A percentile compares a stretch with the other conserved stretches of the same genome.
phyloP scores from a whole-genome alignment of 30 jellyfish, hydroid and myxozoan species.

The Hydractinia symbiolongicarpus region DNA sequence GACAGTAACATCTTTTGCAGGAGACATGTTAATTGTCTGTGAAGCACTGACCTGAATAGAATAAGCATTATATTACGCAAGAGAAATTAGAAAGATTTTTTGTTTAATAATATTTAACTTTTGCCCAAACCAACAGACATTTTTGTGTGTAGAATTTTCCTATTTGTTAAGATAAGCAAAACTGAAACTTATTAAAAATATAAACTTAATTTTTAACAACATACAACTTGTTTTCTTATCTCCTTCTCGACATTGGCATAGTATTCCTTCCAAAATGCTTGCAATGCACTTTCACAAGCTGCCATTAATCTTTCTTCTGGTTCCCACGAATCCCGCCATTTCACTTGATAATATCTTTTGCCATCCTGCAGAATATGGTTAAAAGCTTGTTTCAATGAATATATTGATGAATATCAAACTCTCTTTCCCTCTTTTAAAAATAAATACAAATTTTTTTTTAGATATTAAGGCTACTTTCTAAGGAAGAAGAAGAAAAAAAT shows the following conservation, averaged over 20 bases:
- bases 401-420: neutral
- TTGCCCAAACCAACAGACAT: too few relatives aligned
- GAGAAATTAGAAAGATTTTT: neutral
- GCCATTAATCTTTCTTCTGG: constrained; percentile 49
- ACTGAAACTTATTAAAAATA: neutral
- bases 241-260: constrained; percentile 44
- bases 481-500: too few relatives aligned
- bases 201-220: neutral
- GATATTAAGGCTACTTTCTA: too few relatives aligned
- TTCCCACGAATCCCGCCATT: constrained; percentile 48
- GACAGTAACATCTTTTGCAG: constrained; percentile 10
- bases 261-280: constrained; percentile 43
- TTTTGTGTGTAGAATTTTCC: too few relatives aligned
- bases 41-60: constrained; percentile 1
- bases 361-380: constrained; percentile 27
- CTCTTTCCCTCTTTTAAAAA: too few relatives aligned
- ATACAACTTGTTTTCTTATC: constrained; percentile 44
- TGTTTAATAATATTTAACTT: neutral
- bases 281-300: constrained; percentile 47
- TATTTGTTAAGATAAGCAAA: neutral
- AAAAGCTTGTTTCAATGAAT: neutral
- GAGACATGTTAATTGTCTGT: constrained; percentile 2
- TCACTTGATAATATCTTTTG: constrained; percentile 37
- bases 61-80: neutral
- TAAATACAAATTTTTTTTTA: too few relatives aligned